phyloP scores from a whole-genome alignment of 2,113 vertebrate species.

The Anguilla japonica region DNA sequence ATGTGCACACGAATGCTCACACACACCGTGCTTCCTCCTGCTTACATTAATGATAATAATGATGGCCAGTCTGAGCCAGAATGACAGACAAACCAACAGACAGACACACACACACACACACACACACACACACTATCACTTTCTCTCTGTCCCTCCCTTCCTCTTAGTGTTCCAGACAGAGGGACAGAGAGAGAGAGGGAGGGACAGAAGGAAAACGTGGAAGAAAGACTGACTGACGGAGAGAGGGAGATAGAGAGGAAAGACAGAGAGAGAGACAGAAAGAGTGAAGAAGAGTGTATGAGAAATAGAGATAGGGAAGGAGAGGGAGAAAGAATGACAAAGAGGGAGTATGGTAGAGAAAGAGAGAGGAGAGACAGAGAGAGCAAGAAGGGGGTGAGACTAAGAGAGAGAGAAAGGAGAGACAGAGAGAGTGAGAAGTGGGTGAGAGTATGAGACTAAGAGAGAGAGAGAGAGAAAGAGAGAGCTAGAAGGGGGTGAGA shows the following conservation, averaged over 20 bases:
- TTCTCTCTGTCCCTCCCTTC: neutral
- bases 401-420: neutral
- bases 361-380: neutral
- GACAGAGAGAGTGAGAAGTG: neutral
- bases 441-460: slow-evolving; percentile 1
- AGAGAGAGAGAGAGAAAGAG: neutral
- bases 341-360: slow-evolving; percentile 18
- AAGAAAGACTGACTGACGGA: neutral
- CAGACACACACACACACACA: too few relatives aligned
- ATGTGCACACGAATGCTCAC: too few relatives aligned
- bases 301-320: neutral
- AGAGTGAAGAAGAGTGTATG: too few relatives aligned
- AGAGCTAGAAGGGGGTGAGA: neutral
- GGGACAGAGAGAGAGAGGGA: neutral
- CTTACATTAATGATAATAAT: too few relatives aligned
- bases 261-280: too few relatives aligned
- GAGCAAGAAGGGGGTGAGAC: neutral
- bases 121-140: too few relatives aligned
- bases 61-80: too few relatives aligned
- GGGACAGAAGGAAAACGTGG: neutral
- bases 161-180: neutral
- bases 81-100: too few relatives aligned
- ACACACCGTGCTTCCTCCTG: too few relatives aligned
- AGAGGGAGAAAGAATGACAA: neutral
- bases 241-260: neutral